Evolutionary conservation across 1,140 invertebrate species (phyloP).

Genomic region (Metopolophium dirhodum): DNA sequence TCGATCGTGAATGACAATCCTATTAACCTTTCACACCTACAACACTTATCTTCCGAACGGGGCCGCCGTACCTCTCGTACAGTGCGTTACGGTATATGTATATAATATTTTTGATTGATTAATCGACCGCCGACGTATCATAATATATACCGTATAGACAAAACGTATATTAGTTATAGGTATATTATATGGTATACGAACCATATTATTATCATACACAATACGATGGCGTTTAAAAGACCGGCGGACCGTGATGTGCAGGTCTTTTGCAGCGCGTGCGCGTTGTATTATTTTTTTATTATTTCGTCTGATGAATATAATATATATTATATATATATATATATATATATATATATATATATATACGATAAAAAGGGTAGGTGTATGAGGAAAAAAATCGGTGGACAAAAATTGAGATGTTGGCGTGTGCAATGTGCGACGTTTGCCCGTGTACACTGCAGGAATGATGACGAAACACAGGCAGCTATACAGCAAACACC

Average conservation of each 20-base stretch:
- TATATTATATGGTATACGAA: not conserved
- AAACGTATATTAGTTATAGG: not conserved
- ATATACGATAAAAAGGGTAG: not conserved
- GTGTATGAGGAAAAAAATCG: not conserved
- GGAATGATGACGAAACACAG: not conserved
- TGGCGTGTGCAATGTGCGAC: not conserved
- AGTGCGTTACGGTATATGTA: not conserved
- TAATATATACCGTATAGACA: not conserved
- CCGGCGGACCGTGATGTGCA: not conserved
- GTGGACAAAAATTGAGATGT: conserved; percentile 17
- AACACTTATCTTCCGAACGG: conserved; percentile 47
- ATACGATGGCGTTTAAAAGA: not conserved
- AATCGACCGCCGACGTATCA: conserved; percentile 34
- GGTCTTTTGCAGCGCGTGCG: not conserved
- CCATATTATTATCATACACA: not conserved
- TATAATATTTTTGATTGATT: conserved; percentile 49
- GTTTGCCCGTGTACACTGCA: not conserved
- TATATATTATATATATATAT: no score
- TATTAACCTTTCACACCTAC: conserved; percentile 56
- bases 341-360: no score
- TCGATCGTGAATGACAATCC: conserved; percentile 50
- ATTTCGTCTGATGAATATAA: no score
- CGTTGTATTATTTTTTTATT: not conserved
- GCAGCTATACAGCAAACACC: not conserved
- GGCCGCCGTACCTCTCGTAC: not conserved